Evolutionary conservation across 2,113 vertebrate genomes (phyloP).

Genomic region (Engraulis encrasicolus): DNA sequence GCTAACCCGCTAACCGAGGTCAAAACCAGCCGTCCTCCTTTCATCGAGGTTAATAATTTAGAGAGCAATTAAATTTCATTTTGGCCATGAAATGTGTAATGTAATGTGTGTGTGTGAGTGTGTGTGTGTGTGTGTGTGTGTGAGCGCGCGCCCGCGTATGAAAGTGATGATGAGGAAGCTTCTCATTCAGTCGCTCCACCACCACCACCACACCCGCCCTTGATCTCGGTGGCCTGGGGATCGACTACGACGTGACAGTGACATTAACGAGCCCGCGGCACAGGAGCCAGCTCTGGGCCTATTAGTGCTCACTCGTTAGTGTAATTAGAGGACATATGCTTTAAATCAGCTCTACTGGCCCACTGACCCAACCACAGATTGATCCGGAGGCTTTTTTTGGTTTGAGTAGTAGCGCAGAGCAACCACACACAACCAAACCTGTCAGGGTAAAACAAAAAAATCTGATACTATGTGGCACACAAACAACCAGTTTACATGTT

Average conservation of each 20-base stretch:
- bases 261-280: constrained; percentile 75
- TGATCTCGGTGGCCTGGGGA: constrained; percentile 67
- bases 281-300: constrained; percentile 71
- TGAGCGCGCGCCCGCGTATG: too few relatives aligned
- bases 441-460: constrained; percentile 62
- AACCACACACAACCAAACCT: constrained; percentile 64
- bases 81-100: constrained; percentile 51
- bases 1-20: constrained; percentile 39
- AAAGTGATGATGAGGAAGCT: constrained; percentile 33
- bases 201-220: constrained; percentile 61
- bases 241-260: constrained; percentile 72
- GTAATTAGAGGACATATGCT: constrained; percentile 88
- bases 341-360: constrained; percentile 80
- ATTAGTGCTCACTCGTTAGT: constrained; percentile 83
- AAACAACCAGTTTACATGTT: too few relatives aligned
- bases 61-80: constrained; percentile 55
- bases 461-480: neutral
- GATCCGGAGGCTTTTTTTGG: constrained; percentile 64
- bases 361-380: constrained; percentile 74
- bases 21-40: constrained; percentile 46
- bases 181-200: constrained; percentile 19
- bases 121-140: neutral
- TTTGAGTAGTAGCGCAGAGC: constrained; percentile 52
- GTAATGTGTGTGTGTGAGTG: constrained; percentile 36
- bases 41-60: constrained; percentile 69